Base-by-base conservation (phyloP, 2,797 vertebrate genomes). In the Leptodactylus fallax region DNA sequence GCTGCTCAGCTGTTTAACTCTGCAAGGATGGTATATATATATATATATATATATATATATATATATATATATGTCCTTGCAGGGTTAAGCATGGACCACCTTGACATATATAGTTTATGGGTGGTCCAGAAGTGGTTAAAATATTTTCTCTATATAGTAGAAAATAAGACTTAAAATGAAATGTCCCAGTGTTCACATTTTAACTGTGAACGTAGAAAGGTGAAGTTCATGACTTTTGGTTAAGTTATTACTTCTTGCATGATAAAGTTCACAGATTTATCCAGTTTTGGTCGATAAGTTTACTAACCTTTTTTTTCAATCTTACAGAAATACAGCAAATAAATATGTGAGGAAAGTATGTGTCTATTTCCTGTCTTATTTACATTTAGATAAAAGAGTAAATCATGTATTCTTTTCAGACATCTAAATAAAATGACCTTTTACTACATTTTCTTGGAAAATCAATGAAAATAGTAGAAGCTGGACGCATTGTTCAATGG, bases 191-290 rank as follows among this genome's bases (percentile, higher is more conserved):
- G 4, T 27, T 11, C 45, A 49, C 1, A 19, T 51, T 21, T 51
- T 9, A 14, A 36, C 49, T n/a, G 16, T 9, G 25, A 86, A 79
- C 53, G 60, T 25, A 53, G 58, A 56, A 86, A 86, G 84, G 74
- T 79, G 47, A 86, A 79, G 49, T 27, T 12, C 74, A 86, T 86
- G 67, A 56, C 55, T 79, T 23, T 25, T 79, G 60, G 76, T 86
- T 63, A 83, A 1, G 36, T 36, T 36, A 36, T 74, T 45, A 79
- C 51, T 79, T 79, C 36, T 53, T 58, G 63, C 45, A 65, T 79
- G 21, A 63, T 53, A 85, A 55, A 63, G 82, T 61, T 85, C 9
- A 65, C n/a, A 27, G 17, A 36, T 78, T 78, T 85, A 60, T 63
- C 55, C 16, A 79, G 36, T 55, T 79, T 56, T 23, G 23, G 63